Evolutionary conservation across 2,113 vertebrate species (phyloP), one percentile per base, ranked within the genome.

Genomic region (Neolamprologus brichardi): DNA sequence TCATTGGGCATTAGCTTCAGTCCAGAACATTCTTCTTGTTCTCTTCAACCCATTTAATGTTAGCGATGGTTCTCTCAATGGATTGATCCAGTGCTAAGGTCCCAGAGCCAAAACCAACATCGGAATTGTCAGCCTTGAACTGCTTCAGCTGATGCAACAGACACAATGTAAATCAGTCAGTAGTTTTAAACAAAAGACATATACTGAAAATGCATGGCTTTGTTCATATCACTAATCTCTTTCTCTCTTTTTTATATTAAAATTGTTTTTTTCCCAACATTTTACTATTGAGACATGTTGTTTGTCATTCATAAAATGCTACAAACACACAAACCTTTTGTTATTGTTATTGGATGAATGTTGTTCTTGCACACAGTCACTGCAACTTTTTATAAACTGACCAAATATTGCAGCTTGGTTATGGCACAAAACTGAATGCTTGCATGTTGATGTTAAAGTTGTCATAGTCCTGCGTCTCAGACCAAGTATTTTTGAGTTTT

Each of bases 21-120:
- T 3, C 0, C 34, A 93, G 15, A 70, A 98, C 97, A 0, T 0
- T 0, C 0, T 32, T 1, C 90, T 88, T 91, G 96, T 99, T 99
- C 28, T 96, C 90, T 1, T 37, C 20, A 32, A 98, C 94, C 98
- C 98, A 99, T 14, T 96, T 95, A 9, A 98, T 98, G 95, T 99
- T 99, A 54, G 95, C 93, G 0, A 83, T 93, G 1, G 98, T 99
- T 84, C 91, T 96, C 94, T 99, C 98, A 89, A 99, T 97, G 1
- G 97, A 97, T 92, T 99, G 98, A 80, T 99, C 97, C 89, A 99
- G 91, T 0, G 98, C 97, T 80, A 98, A 93, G 0, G 97, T 97
- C 46, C 96, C 98, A 0, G 98, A 98, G 58, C 98, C 98, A 0
- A 99, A 99, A 3, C 98, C 98, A 0, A 94, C 79, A 0, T 94